Base-by-base conservation (phyloP, 2,113 vertebrate genomes). In the Macquaria australasica region DNA sequence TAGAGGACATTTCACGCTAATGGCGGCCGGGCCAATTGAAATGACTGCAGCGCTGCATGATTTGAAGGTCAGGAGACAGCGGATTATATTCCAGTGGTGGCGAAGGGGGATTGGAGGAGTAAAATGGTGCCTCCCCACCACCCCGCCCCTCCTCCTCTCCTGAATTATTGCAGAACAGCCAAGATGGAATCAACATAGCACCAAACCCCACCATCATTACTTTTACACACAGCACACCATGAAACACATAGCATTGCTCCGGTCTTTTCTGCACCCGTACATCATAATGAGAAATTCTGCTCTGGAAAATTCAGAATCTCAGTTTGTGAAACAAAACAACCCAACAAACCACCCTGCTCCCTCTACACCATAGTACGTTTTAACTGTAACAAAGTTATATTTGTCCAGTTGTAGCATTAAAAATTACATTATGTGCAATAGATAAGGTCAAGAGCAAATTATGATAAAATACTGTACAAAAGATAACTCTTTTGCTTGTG, bases 61-160 rank as follows among this genome's bases (percentile, higher is more conserved):
- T 96, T 95, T 96, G 95, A 96, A 96, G 95, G 96, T 96, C 96
- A 96, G 94, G 91, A 96, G 95, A 96, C 95, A 95, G 94, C 91
- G 87, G 94, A 96, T 96, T 95, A 96, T 96, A 95, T 96, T 96
- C 96, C 93, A 93, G 90, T 88, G 87, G 91, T 89, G 92, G 91
- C 78, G 89, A 87, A 92, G 83, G 89, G 88, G 90, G 92, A 92
- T 89, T 93, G 92, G 92, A 94, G 84, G 90, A 94, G 89, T 92
- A 94, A 95, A 95, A 94, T 91, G 89, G 87, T 91, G 87, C 77
- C 87, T 88, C 79, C 87, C 81, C 66, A 72, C 72, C 86, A 71
- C 63, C 81, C 84, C 25, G 25, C 83, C 79, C 79, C 90, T 84
- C 81, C 70, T 82, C 78, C 76, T 69, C 89, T 87, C 63, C 89